Percentiles rank a stretch among this genome's conserved stretches.
Conservation (phyloP, 2,797 vertebrate species). For the Dermochelys coriacea region DNA sequence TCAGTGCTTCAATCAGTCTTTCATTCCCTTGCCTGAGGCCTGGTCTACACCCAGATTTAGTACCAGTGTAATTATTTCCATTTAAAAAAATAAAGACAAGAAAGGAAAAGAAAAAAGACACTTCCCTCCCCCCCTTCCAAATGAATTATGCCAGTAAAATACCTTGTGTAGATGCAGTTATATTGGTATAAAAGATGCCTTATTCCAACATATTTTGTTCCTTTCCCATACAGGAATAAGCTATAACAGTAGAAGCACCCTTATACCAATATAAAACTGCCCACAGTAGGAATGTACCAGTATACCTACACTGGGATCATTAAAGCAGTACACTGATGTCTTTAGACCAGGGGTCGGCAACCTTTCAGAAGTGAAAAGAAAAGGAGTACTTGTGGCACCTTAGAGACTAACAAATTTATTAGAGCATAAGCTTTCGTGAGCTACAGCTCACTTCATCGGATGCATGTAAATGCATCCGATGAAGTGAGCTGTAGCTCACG, state of each 20-base stretch:
- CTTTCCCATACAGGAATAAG: not conserved
- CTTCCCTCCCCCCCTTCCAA: not conserved
- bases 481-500: no score
- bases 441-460: no score
- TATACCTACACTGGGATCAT: not conserved
- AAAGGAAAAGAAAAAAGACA: not conserved
- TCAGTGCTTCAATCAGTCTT: not conserved
- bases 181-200: not conserved
- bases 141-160: not conserved
- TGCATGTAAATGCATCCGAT: no score
- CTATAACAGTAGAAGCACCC: not conserved
- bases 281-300: not conserved
- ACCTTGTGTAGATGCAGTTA: not conserved
- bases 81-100: not conserved
- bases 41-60: not conserved
- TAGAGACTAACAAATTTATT: no score
- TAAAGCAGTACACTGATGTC: not conserved
- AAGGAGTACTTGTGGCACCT: no score
- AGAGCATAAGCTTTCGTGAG: no score
- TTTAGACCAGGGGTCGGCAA: not conserved
- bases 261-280: not conserved
- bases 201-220: not conserved
- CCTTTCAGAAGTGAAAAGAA: no score
- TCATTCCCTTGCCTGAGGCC: not conserved
- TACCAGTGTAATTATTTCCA: not conserved